These are phyloP conservation scores for Anodontia alba DNA, from an alignment of 2,888 invertebrate species.

Conservation along the genomic window DNA sequence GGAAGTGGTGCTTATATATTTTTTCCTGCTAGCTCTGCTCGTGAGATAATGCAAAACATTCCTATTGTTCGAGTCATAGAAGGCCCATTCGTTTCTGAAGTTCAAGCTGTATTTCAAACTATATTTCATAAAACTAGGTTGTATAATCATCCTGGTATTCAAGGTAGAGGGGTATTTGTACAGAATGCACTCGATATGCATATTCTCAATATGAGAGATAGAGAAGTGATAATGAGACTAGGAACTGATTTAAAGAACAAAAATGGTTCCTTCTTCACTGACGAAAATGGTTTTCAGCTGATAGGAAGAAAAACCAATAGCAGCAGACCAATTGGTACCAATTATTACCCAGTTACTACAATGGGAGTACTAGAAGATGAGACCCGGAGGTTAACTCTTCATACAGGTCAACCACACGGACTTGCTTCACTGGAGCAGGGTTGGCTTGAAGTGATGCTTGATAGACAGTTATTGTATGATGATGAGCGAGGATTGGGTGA, in stretches of 20 bases:
- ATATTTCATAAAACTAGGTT: slow-evolving; percentile 70
- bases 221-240: slow-evolving; percentile 82
- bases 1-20: slow-evolving; percentile 84
- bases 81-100: slow-evolving; percentile 93
- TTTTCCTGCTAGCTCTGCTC: slow-evolving; percentile 77
- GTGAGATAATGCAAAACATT: slow-evolving; percentile 57
- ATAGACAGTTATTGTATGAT: slow-evolving; percentile 79
- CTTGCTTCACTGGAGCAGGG: slow-evolving; percentile 77
- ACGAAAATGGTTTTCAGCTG: slow-evolving; percentile 82
- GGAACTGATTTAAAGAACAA: slow-evolving; percentile 70
- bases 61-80: slow-evolving; percentile 92
- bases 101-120: slow-evolving; percentile 89
- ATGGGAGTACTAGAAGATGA: slow-evolving; percentile 79
- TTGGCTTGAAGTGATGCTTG: slow-evolving; percentile 83
- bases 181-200: slow-evolving; percentile 74
- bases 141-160: slow-evolving; percentile 70
- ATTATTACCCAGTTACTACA: slow-evolving; percentile 83
- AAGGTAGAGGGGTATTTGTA: slow-evolving; percentile 69
- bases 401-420: slow-evolving; percentile 82
- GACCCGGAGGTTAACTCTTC: slow-evolving; percentile 73
- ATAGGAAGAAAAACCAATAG: slow-evolving; percentile 71
- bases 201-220: slow-evolving; percentile 69
- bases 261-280: slow-evolving; percentile 78
- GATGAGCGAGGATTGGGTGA: slow-evolving; percentile 82
- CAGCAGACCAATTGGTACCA: slow-evolving; percentile 74